Conservation (phyloP, 2,113 vertebrate species). For the Odobenus rosmarus region DNA sequence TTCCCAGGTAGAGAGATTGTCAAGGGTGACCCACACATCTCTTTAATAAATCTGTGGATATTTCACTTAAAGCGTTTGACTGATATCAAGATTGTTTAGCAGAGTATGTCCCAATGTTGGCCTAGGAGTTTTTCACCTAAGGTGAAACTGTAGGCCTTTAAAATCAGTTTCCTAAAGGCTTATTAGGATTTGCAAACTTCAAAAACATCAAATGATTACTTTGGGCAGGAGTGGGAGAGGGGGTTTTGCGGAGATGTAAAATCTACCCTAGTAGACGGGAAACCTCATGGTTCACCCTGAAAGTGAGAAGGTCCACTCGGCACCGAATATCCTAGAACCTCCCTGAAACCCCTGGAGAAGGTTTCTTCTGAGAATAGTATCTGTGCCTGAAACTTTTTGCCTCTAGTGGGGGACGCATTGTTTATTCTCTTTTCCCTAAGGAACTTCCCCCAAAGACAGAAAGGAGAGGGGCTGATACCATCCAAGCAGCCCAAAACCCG, state of each 20-base stretch:
- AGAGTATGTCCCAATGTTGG: background rate
- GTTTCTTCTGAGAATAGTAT: background rate
- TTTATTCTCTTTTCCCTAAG: background rate
- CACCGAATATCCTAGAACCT: background rate
- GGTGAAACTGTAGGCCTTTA: background rate
- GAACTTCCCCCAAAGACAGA: background rate
- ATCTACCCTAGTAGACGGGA: background rate
- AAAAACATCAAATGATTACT: background rate
- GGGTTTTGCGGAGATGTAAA: background rate
- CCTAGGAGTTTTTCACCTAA: background rate
- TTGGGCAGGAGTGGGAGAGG: fast-evolving
- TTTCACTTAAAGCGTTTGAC: background rate
- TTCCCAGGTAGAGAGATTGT: background rate
- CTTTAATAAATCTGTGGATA: background rate
- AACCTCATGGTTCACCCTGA: background rate
- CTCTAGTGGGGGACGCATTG: background rate
- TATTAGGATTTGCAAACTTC: background rate
- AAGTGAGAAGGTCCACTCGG: background rate
- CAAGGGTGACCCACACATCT: background rate
- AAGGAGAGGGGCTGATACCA: background rate
- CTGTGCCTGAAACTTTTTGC: background rate
- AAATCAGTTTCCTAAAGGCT: background rate
- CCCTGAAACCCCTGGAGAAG: background rate
- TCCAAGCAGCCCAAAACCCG: background rate
- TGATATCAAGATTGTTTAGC: background rate